Evolutionary conservation across 1,140 invertebrate genomes (phyloP), one percentile per base, ranked within the genome.

Genomic region (Scaptomyza montana): DNA sequence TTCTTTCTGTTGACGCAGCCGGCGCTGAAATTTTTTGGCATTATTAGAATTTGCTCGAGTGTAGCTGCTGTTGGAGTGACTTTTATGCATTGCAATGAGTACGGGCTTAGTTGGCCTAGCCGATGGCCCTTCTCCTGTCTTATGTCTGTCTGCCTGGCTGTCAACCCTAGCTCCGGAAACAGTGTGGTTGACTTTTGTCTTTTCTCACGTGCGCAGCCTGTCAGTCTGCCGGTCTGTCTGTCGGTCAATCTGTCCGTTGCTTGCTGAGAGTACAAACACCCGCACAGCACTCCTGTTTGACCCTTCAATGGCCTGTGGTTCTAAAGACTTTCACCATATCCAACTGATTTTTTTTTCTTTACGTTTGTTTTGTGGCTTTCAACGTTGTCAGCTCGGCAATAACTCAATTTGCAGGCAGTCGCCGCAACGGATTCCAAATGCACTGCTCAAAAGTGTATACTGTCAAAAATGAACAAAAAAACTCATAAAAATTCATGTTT

Each of bases 11-110:
- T 47, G 21, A 13, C 9, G 33, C 45, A 57, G 54, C 47, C 39
- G 69, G 28, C 62, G 75, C 74, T 72, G 68, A 77, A 61, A 80
- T 80, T 85, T 85, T 85, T 77, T 30, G 74, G 51, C 70, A 64
- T 71, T 85, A 80, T 86, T 85, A 65, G 73, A 85, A 66, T 86
- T 80, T 66, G 53, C 49, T 25, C 33, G 49, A 56, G 64, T 54
- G 56, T 21, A 45, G 47, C 33, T 50, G 51, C 16, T 61, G 7
- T 36, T 36, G 60, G 39, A 57, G 21, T 49, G 76, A 64, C 72
- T 67, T 78, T 70, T 53, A 63, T 78, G 79, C 66, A 59, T 70
- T 63, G 68, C 59, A 41, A 57, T 12, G 39, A 61, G 21, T 49
- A 64, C 59, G 41, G 46, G 39, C 39, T 19, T 53, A 53, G 51